Evolutionary conservation across 2,113 vertebrate genomes (phyloP), one percentile per base, ranked within the genome.

Genomic region (Cyprinodon brontotheroides): DNA sequence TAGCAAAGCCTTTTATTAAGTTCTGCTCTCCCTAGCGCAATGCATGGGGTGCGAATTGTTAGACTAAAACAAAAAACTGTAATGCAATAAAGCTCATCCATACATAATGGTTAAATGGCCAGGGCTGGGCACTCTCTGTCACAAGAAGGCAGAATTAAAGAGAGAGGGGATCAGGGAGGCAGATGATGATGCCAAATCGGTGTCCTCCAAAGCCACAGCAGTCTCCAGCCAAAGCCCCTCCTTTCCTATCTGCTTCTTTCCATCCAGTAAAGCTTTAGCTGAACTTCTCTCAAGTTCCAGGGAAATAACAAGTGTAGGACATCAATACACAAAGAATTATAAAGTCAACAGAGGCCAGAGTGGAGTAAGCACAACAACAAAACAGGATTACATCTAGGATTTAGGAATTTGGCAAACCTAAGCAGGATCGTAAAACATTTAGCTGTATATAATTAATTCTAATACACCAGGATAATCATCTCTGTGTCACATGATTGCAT

Each of bases 1-100:
- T 87, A 89, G 85, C 89, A 90, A 78, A 89, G 85, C 79, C 89
- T 91, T 87, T 93, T 86, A 93, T 92, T 91, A 91, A 91, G 80
- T 86, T 87, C 91, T 82, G 83, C 88, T 86, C 73, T 92, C 88
- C 86, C 78, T 63, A 70, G 86, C 89, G 86, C 90, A 91, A 91
- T 89, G 87, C 89, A 81, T 81, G 45, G 74, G 79, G 79, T 67
- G 78, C 92, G 84, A 93, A 93, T 93, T 92, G 88, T 91, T 90
- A 92, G 85, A 83, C 81, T 86, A 87, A 90, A 90, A 92, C 84
- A 91, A 29, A 29, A 29, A 29, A 29, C 0, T 20, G n/a, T 91
- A 91, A 93, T 93, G 89, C 89, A 91, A 91, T 91, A 89, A 89
- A 89, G 76, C 84, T 81, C 86, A 79, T 80, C 80, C 88, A 86